A percentile compares a stretch with the other conserved stretches of the same genome.
Conservation (phyloP, 2,113 vertebrate species). For the Cyprinus carpio region DNA sequence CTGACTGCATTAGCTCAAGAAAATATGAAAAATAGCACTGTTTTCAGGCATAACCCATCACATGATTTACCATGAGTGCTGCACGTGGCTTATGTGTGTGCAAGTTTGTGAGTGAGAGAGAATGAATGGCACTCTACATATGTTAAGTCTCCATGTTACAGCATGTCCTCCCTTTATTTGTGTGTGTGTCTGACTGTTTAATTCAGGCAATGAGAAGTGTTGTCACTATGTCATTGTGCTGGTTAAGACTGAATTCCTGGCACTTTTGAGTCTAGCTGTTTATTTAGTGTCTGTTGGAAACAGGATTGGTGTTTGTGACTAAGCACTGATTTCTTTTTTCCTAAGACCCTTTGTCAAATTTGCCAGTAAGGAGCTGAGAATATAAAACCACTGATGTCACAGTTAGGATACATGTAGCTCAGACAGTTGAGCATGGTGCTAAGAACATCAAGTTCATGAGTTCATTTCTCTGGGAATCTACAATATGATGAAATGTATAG, state of each 20-base stretch:
- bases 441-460: no score
- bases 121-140: constrained; percentile 43
- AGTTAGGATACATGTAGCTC: no score
- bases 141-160: neutral
- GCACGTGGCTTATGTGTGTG: constrained; percentile 60
- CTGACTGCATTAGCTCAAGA: neutral
- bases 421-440: no score
- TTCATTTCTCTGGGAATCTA: no score
- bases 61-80: constrained; percentile 64
- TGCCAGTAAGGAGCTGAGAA: neutral
- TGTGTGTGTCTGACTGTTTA: neutral
- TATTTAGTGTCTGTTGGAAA: neutral
- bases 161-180: neutral
- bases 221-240: neutral
- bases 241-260: no score
- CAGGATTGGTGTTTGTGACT: constrained; percentile 9
- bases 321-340: neutral
- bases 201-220: neutral
- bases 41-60: constrained; percentile 45
- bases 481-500: neutral
- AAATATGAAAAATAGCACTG: neutral
- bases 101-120: constrained; percentile 35
- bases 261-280: neutral
- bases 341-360: constrained; percentile 10
- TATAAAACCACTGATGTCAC: no score